Base-by-base conservation (phyloP, 2,113 vertebrate genomes). In the Nipponia nippon region DNA sequence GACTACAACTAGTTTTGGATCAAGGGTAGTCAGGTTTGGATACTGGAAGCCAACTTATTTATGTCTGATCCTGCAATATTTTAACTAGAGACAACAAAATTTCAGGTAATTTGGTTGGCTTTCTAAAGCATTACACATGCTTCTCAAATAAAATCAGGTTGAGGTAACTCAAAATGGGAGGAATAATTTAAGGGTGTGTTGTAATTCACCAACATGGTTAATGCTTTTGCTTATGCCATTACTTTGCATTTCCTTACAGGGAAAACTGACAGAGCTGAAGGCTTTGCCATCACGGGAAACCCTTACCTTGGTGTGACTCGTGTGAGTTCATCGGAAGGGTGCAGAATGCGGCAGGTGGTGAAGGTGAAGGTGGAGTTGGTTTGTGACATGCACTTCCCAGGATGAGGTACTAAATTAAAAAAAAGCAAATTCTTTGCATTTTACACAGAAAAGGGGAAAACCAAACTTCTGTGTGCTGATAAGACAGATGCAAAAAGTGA, bases 311-410 rank as follows among this genome's bases (percentile, higher is more conserved):
- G 98, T 6, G 99, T 99, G 96, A 99, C 98, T 86, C 99, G 98
- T 16, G 99, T 99, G 97, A 99, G 98, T 73, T 99, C 99, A 85
- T 99, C 99, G 9, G 99, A 99, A 52, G 99, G 99, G 96, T 99
- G 99, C 95, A 99, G 98, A 94, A 99, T 99, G 96, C 99, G 99
- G 97, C 99, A 99, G 97, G 99, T 99, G 97, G 99, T 99, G 97
- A 99, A 99, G 97, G 99, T 99, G 96, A 99, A 99, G 82, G 99
- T 99, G 97, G 99, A 99, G 98, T 98, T 99, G 85, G 99, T 99
- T 96, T 99, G 99, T 93, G 99, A 99, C 99, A 99, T 98, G 98
- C 99, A 99, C 98, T 99, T 99, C 95, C 99, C 99, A 94, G 99
- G 99, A 97, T 99, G 99, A 98, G 99, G 98, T 61, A 99, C 99